These are phyloP conservation scores for Vipera ursinii DNA, from an alignment of 2,797 vertebrate genomes.

Conservation along the genomic window DNA sequence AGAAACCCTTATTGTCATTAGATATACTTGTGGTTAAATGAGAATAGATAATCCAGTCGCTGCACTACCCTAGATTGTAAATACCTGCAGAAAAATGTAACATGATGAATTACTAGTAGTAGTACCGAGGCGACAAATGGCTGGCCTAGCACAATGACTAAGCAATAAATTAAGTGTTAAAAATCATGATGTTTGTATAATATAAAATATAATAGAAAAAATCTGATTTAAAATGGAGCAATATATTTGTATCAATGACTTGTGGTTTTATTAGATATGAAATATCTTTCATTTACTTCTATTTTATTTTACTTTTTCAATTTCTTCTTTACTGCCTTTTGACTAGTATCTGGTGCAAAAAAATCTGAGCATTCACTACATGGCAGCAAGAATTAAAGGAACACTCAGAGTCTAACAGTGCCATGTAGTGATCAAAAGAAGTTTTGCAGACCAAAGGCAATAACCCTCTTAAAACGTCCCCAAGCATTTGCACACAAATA, in stretches of 20 bases:
- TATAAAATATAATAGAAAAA: neutral
- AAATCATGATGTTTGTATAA: neutral
- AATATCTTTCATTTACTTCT: neutral
- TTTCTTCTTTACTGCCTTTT: neutral
- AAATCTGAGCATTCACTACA: neutral
- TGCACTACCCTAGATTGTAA: neutral
- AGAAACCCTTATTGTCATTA: neutral
- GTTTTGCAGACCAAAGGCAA: neutral
- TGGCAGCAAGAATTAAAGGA: neutral
- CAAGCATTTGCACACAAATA: neutral
- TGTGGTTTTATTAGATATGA: neutral
- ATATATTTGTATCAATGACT: neutral
- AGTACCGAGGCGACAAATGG: neutral
- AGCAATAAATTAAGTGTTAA: neutral
- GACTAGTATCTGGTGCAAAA: neutral
- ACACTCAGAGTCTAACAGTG: neutral
- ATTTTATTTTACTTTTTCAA: neutral
- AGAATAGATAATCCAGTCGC: neutral
- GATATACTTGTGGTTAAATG: neutral
- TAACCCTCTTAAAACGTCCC: neutral
- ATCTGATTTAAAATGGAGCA: neutral
- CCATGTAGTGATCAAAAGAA: neutral
- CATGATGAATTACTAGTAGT: neutral
- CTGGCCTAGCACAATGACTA: neutral
- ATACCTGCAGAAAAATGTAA: neutral